Evolutionary conservation across 2,797 vertebrate species (phyloP), one percentile per base, ranked within the genome.

Genomic region (Triplophysa bombifrons): DNA sequence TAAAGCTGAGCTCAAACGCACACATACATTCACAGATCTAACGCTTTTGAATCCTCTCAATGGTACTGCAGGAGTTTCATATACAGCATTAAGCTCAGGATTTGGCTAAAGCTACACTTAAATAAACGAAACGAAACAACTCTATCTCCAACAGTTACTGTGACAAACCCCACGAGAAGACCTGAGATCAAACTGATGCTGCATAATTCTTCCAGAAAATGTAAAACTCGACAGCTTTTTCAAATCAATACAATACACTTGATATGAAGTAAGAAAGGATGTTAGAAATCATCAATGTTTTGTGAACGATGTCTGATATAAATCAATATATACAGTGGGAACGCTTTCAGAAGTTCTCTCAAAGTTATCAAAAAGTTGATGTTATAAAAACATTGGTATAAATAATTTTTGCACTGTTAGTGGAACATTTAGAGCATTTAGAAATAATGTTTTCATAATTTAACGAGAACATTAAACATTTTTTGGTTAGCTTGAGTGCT

Each of bases 1-100:
- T 92, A 93, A 83, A 84, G 76, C 80, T 84, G 41, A 61, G 67
- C 69, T 30, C 22, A 25, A 56, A 76, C 75, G 71, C 76, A 80
- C 70, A 73, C 68, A 75, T 27, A 64, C 27, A 51, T 20, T 41
- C 55, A 61, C 56, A 74, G 55, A 73, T 65, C 60, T 74, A 34
- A 64, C 50, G 60, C 60, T 74, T 14, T 63, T 17, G 27, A 66
- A 75, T 25, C 48, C 53, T 22, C 50, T 68, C 20, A 58, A n/a
- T 68, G 64, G 7, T 27, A 17, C 74, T 68, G 38, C 19, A 5
- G 25, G 34, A 60, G 38, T 46, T 68, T 76, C 12, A 46, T 9
- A 46, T 9, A 46, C 20, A 48, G 38, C 51, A 56, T 63, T 63
- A 34, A 34, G 17, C 30, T 34, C 7, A 63, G n/a, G 25, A 51